Base-by-base conservation (phyloP, 2,797 vertebrate species). In the Megalops cyprinoides region DNA sequence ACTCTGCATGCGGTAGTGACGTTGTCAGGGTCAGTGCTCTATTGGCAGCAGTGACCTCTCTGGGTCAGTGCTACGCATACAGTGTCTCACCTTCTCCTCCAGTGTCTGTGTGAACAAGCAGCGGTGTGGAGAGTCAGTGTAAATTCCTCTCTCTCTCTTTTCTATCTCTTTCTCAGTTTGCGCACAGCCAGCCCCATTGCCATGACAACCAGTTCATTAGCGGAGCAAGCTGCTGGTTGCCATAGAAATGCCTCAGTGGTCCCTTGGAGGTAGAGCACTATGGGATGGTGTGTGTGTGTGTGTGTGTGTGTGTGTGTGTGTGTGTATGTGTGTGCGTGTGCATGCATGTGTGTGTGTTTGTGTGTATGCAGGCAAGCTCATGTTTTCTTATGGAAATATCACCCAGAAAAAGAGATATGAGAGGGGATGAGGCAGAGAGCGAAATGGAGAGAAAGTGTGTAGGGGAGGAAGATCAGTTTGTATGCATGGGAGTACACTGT, bases 221-320 rank as follows among this genome's bases (percentile, higher is more conserved):
- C 81, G 79, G 92, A 93, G 92, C 91, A 94, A 94, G 92, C 92
- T 90, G 91, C 93, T 91, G 91, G 94, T 95, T 95, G 90, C 93
- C 92, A 93, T 94, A 87, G 94, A 91, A 91, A 95, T 91, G 89
- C 91, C 81, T 83, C 87, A 87, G 91, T 91, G 91, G 93, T 94
- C 91, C 92, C 91, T 90, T 75, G 85, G 90, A 91, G 91, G 93
- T 86, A 80, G 85, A 89, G 90, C 87, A 90, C 88, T 85, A 88
- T 82, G 84, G 86, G 86, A 83, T 86, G 85, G 85, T 4, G 42
- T 86, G 85, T 81, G 74, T 46, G 31, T 80, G 53, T 84, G 76
- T 81, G 60, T 46, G 51, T 69, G 51, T 74, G 34, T 86, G 87
- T 79, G 1, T 86, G 80, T 75, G 80, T 58, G 34, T 31, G 78